Evolutionary conservation across 2,113 vertebrate species (phyloP).

Genomic region (Dunckerocampus dactyliophorus): DNA sequence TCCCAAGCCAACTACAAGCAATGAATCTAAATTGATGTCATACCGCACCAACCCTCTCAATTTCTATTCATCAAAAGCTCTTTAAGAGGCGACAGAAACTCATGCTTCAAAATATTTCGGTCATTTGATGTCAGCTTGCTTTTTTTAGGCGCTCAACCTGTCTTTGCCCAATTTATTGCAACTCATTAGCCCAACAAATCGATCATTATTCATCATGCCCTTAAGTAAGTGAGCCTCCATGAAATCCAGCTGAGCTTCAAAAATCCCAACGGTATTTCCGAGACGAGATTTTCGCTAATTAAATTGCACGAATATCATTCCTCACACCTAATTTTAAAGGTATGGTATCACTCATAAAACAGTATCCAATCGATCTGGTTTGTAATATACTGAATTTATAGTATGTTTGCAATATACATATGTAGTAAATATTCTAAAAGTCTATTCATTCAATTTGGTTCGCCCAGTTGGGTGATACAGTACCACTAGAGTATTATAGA

Average conservation of each 20-base stretch:
- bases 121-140: constrained; percentile 12
- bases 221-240: background rate
- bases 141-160: constrained; percentile 4
- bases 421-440: background rate
- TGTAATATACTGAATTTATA: too few relatives aligned
- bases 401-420: too few relatives aligned
- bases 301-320: too few relatives aligned
- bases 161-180: constrained; percentile 1
- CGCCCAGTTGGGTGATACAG: background rate
- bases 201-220: constrained; percentile 10
- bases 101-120: constrained; percentile 1
- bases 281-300: too few relatives aligned
- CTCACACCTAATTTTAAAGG: background rate
- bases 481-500: too few relatives aligned
- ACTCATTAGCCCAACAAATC: constrained; percentile 6
- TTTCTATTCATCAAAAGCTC: constrained; percentile 1
- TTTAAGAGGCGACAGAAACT: constrained; percentile 15
- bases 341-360: background rate
- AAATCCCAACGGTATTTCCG: background rate
- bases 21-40: constrained; percentile 16
- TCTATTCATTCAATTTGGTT: background rate
- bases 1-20: background rate
- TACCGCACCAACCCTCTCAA: constrained; percentile 6
- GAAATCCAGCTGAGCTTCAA: background rate
- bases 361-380: background rate